Percentiles rank a stretch among this genome's conserved stretches.
Evolutionary conservation across 2,888 invertebrate genomes (phyloP).

Genomic region (Acanthoscelides obtectus): DNA sequence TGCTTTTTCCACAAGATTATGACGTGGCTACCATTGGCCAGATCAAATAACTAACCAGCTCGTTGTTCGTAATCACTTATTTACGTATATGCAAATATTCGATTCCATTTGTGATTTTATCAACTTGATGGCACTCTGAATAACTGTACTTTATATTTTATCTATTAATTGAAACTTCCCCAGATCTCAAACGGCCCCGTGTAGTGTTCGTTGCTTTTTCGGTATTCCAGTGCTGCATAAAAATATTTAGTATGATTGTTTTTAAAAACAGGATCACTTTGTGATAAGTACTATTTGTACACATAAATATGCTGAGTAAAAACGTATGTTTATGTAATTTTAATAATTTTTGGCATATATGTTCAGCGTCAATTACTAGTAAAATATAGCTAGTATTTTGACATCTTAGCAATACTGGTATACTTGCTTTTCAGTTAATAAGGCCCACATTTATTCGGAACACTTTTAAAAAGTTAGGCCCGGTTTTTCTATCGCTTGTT

Average conservation of each 20-base stretch:
- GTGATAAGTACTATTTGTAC: too few species aligned
- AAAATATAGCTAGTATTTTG: too few species aligned
- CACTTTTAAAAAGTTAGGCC: constrained; percentile 7
- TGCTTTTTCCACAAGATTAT: too few species aligned
- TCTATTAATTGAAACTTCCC: not conserved
- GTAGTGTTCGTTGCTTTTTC: not conserved
- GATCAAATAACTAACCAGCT: too few species aligned
- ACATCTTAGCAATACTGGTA: not conserved
- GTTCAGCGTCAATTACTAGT: too few species aligned
- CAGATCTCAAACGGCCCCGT: not conserved
- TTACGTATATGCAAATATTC: not conserved
- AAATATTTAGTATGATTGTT: not conserved
- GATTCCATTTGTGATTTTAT: not conserved
- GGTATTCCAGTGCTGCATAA: not conserved
- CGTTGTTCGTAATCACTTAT: too few species aligned
- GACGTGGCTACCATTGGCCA: too few species aligned
- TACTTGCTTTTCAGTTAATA: not conserved
- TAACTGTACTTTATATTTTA: not conserved
- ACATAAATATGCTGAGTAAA: too few species aligned
- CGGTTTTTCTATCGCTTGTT: too few species aligned
- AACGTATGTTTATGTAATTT: too few species aligned
- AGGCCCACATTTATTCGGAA: constrained; percentile 4
- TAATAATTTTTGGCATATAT: too few species aligned
- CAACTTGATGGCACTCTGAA: not conserved
- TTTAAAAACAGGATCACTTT: too few species aligned